phyloP scores from a whole-genome alignment of 2,797 vertebrate genomes.

The Hapalemur alaotrensis region DNA sequence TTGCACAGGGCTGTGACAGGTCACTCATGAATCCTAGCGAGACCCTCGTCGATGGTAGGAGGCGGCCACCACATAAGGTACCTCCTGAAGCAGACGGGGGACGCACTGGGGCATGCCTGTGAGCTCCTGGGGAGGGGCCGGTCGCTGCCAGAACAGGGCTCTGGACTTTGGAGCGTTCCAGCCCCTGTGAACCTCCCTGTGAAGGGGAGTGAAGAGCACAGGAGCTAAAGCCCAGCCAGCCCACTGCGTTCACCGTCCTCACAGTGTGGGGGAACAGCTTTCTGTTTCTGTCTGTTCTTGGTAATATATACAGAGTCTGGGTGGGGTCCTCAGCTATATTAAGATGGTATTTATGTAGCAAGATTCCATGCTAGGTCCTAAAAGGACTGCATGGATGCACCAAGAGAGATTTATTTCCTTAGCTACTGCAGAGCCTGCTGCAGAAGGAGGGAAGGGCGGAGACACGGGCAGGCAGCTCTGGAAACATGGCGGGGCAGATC shows the following conservation, averaged over 20 bases:
- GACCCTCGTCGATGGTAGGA: not conserved
- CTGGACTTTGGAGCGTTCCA: not conserved
- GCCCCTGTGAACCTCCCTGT: not conserved
- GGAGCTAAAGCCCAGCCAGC: not conserved
- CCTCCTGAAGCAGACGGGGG: not conserved
- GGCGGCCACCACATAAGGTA: not conserved
- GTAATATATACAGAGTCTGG: not conserved
- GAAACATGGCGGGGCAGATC: not conserved
- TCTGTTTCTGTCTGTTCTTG: not conserved
- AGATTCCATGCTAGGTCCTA: not conserved
- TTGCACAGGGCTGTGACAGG: rapidly evolving
- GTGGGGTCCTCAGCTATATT: too few relatives aligned
- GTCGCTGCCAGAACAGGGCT: not conserved
- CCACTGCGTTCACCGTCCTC: not conserved
- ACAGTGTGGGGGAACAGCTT: not conserved
- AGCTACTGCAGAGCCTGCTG: not conserved
- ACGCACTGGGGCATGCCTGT: not conserved
- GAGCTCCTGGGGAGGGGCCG: not conserved
- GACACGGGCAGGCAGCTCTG: not conserved
- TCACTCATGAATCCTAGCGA: not conserved
- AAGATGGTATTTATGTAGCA: not conserved
- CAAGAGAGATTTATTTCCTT: not conserved
- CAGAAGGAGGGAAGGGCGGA: not conserved
- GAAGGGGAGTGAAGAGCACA: not conserved
- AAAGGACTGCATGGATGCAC: not conserved